These are phyloP conservation scores for Dicrostonyx torquatus DNA, from an alignment of 2,797 vertebrate species.

Conservation along the genomic window DNA sequence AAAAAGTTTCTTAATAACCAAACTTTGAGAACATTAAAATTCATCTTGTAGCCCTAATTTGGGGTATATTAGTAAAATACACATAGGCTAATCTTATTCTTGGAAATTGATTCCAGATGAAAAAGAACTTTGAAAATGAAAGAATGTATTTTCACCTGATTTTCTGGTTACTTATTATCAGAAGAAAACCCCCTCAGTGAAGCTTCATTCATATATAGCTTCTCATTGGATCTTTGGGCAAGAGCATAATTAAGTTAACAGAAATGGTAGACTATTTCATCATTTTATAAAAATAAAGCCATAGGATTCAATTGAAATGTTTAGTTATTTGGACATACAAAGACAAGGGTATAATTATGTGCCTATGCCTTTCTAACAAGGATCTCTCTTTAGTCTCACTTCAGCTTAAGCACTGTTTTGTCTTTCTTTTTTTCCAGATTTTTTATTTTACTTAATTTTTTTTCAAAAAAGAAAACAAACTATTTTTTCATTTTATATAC, in stretches of 20 bases:
- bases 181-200: conserved; percentile 26
- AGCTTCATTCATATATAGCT: conserved; percentile 18
- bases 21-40: conserved; percentile 32
- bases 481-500: too few relatives aligned
- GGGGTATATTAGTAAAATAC: conserved; percentile 59
- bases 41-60: conserved; percentile 51
- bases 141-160: neutral
- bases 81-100: conserved; percentile 5
- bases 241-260: neutral
- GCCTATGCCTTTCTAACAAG: neutral
- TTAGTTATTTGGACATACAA: conserved; percentile 41
- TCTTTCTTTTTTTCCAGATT: neutral
- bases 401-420: neutral
- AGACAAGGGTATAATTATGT: neutral
- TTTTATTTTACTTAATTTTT: too few relatives aligned
- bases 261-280: neutral
- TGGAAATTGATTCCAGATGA: conserved; percentile 56
- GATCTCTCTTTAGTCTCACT: neutral
- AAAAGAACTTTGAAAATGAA: conserved; percentile 49
- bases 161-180: conserved; percentile 18
- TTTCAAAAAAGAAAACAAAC: too few relatives aligned
- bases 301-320: conserved; percentile 20
- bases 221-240: neutral
- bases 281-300: neutral
- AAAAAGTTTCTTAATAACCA: conserved; percentile 42